Base-by-base conservation (phyloP, 2,113 vertebrate species). In the Tupaia chinensis region DNA sequence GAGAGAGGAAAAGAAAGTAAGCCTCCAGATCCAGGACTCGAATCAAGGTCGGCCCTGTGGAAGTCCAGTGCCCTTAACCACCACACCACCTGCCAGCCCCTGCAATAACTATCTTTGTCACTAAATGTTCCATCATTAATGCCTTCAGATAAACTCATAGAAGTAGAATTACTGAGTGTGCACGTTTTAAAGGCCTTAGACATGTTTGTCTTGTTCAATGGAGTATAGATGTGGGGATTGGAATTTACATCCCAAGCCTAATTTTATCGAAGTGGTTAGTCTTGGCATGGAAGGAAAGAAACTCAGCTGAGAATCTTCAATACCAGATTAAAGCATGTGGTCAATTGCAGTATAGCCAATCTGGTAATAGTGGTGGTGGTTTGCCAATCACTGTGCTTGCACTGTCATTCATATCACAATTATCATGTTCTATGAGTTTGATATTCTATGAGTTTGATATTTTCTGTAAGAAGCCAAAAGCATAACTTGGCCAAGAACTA, bases 101-200 rank as follows among this genome's bases (percentile, higher is more conserved):
- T 44, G 10, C 8, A 61, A 4, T 94, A 90, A 23, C 74, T 69
- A n/a, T 70, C n/a, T 92, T 77, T 85, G 27, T 87, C 78, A 83
- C 54, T 85, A 91, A 76, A 85, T 80, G 65, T 94, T 94, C 34
- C 1, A 61, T 65, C 44, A 14, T 83, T 90, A 90, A 87, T 87
- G 83, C 14, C 69, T 96, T 92, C 95, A 89, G 34, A 32, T 94
- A 94, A 91, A 70, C 87, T 90, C 54, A 23, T 83, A 93, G 32
- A 92, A 79, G 73, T 79, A 79, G 60, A 79, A 86, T 78, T 82
- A 70, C 25, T 91, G 20, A 96, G 1, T 66, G 34, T 60, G 34
- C 56, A 92, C n/a, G 70, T 87, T 89, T 76, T 92, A 61, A 82
- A 95, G n/a, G 44, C 27, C 25, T 87, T 72, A 27, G 12, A 72